These are phyloP conservation scores for Stercorarius parasiticus DNA, from an alignment of 2,113 vertebrate genomes.

Conservation along the genomic window DNA sequence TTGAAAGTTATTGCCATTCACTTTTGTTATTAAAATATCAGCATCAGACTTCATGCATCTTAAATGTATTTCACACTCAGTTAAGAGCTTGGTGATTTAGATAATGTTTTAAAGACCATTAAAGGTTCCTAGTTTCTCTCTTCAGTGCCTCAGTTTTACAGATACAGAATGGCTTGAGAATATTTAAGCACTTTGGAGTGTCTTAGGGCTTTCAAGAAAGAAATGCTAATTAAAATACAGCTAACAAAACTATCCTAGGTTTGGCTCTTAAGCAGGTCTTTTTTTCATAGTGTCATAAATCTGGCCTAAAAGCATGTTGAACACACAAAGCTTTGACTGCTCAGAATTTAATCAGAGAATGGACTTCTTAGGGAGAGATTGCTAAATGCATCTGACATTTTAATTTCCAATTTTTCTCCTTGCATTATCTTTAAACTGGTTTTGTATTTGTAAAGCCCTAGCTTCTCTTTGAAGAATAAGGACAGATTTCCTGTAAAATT, in stretches of 20 bases:
- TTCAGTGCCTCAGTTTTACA: background rate
- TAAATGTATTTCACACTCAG: background rate
- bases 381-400: background rate
- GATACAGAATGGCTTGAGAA: background rate
- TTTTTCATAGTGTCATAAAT: slow-evolving; percentile 3
- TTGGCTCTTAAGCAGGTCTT: background rate
- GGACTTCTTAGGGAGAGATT: background rate
- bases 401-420: background rate
- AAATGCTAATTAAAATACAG: slow-evolving; percentile 21
- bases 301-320: slow-evolving; percentile 9
- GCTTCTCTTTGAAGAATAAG: background rate
- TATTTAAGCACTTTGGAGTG: background rate
- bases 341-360: slow-evolving; percentile 23
- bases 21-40: background rate
- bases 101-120: background rate
- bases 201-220: background rate
- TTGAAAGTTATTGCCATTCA: background rate
- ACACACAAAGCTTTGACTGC: background rate
- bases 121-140: background rate
- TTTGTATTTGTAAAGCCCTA: background rate
- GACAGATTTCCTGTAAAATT: background rate
- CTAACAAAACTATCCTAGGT: background rate
- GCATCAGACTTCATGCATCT: background rate
- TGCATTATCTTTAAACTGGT: background rate
- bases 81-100: background rate